phyloP scores from a whole-genome alignment of 2,888 invertebrate genomes.

The Dryadula phaetusa region DNA sequence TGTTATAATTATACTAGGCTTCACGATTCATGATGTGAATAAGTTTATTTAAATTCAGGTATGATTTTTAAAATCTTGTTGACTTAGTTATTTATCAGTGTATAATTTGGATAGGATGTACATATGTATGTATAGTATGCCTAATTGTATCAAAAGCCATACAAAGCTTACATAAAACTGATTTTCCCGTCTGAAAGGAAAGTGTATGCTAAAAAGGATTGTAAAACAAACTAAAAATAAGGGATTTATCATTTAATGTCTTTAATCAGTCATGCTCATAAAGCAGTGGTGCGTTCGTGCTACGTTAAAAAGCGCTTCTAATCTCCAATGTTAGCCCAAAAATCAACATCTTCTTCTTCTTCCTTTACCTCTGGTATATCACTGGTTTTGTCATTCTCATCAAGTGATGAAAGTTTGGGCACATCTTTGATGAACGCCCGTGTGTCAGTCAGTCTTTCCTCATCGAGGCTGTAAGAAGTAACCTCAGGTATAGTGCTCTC shows the following conservation, averaged over 20 bases:
- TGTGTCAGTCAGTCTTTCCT: constrained; percentile 53
- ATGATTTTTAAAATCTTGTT: background rate
- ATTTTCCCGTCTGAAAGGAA: constrained; percentile 62
- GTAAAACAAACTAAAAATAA: constrained; percentile 70
- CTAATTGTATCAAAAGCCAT: constrained; percentile 59
- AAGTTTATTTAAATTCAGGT: background rate
- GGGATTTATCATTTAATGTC: constrained; percentile 69
- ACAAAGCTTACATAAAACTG: constrained; percentile 55
- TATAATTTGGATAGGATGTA: background rate
- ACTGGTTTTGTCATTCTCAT: constrained; percentile 69
- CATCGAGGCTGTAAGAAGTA: constrained; percentile 60
- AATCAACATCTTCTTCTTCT: constrained; percentile 71
- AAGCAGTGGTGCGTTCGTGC: constrained; percentile 65
- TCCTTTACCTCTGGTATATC: constrained; percentile 68
- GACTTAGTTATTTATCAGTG: background rate
- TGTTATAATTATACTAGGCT: background rate
- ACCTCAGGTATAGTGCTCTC: constrained; percentile 66
- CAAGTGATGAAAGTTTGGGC: constrained; percentile 72
- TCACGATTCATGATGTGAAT: background rate
- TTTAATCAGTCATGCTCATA: constrained; percentile 78
- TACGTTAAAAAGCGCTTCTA: constrained; percentile 64
- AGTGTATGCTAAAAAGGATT: constrained; percentile 56
- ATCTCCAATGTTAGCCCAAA: constrained; percentile 77
- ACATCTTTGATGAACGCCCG: constrained; percentile 56
- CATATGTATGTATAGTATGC: background rate